Percentiles rank a stretch among this genome's conserved stretches.
phyloP scores from a whole-genome alignment of 2,888 invertebrate genomes.

The Limulus polyphemus region DNA sequence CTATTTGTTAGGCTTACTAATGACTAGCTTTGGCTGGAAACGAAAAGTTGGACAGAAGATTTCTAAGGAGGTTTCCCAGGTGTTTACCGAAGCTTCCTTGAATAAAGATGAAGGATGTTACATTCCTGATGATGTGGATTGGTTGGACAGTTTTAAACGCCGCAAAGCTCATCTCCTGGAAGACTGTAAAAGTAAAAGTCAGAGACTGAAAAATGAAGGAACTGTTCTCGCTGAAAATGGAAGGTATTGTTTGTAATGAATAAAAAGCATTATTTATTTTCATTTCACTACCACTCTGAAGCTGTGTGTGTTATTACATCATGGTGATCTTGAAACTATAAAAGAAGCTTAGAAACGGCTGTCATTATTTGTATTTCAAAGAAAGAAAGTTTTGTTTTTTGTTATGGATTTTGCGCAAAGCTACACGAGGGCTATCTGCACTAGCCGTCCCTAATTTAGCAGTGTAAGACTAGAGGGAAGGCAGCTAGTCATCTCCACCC shows the following conservation, averaged over 20 bases:
- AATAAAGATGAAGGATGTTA: not conserved
- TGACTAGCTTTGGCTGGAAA: slow-evolving; percentile 22
- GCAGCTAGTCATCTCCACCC: too few species aligned
- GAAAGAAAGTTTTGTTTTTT: too few species aligned
- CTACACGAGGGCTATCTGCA: too few species aligned
- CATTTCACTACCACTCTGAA: too few species aligned
- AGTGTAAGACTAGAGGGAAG: too few species aligned
- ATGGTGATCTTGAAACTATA: too few species aligned
- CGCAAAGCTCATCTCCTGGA: slow-evolving; percentile 7
- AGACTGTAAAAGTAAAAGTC: slow-evolving; percentile 6
- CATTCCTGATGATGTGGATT: not conserved
- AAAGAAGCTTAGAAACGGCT: too few species aligned
- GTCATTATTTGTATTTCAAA: too few species aligned
- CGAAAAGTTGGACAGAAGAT: slow-evolving; percentile 16
- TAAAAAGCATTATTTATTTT: too few species aligned
- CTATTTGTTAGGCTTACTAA: not conserved
- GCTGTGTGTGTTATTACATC: too few species aligned
- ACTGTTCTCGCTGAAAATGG: slow-evolving; percentile 12
- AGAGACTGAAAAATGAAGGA: slow-evolving; percentile 11
- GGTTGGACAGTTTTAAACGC: slow-evolving; percentile 7
- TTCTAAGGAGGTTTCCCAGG: slow-evolving; percentile 6
- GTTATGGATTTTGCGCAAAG: too few species aligned
- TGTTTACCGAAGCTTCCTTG: slow-evolving; percentile 5
- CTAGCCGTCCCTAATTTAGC: too few species aligned
- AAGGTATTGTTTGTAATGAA: slow-evolving; percentile 1